Base-by-base conservation (phyloP, 2,797 vertebrate species). In the Hapalemur alaotrensis region DNA sequence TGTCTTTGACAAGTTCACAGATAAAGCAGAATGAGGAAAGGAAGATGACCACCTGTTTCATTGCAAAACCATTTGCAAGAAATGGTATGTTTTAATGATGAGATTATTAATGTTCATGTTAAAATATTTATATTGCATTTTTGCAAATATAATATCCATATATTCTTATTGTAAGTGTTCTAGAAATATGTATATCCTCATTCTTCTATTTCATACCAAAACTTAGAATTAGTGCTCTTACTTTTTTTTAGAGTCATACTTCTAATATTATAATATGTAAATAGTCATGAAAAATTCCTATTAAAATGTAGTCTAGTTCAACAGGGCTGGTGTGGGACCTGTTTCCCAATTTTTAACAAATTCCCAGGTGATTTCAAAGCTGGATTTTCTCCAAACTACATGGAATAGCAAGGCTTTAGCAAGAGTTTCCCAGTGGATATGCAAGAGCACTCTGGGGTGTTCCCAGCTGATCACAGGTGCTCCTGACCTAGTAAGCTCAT, bases 141-240 rank as follows among this genome's bases (percentile, higher is more conserved):
- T 57, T 23, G 54, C 22, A 96, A 88, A 81, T 89, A 92, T 80
- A 92, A 85, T 57, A 75, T 9, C 14, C 1, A 28, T n/a, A 41
- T 69, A 22, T 13, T 54, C 13, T 75, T 84, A 61, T n/a, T 48
- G 2, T 69, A 89, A 61, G 0, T 46, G 38, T 93, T 81, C 23
- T 8, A 80, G 41, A 15, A 94, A 86, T 65, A n/a, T 12, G 38
- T 25, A 7, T 52, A 83, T 84, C 2, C 10, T 81, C 32, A 32
- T 80, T 75, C 41, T 69, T 41, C 41, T 9, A 32, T 75, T 80
- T 76, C 23, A 80, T 30, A 32, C 13, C 17, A 80, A 85, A 76
- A 84, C 46, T 91, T 61, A 91, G 3, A 46, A 38, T 72, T 12
- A 67, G 4, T 25, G 1, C 3, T 61, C 17, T 93, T 65, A 59